Evolutionary conservation across 2,797 vertebrate genomes (phyloP).

Genomic region (Mormyrops attenuatus): DNA sequence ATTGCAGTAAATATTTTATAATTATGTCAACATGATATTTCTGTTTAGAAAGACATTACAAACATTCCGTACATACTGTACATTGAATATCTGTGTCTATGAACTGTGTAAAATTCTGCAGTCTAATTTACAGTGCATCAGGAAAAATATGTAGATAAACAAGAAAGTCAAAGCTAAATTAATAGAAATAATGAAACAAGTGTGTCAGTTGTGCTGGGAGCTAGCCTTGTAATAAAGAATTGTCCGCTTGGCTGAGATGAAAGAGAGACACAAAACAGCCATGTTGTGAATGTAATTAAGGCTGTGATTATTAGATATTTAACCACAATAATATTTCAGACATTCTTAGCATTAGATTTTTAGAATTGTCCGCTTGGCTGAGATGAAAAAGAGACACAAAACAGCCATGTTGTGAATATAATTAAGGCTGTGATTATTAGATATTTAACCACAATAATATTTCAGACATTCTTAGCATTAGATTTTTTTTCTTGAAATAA

Average conservation of each 20-base stretch:
- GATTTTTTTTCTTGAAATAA: not conserved
- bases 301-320: conserved; percentile 1
- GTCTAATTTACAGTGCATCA: not conserved
- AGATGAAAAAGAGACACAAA: not conserved
- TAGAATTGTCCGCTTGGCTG: not conserved
- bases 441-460: not conserved
- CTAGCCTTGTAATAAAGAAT: not conserved
- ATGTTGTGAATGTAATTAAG: not conserved
- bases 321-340: not conserved
- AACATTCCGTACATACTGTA: not conserved
- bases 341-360: not conserved
- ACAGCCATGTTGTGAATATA: not conserved
- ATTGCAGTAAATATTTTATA: not conserved
- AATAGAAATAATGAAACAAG: not conserved
- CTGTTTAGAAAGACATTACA: not conserved
- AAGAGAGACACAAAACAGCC: not conserved
- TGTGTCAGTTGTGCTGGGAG: not conserved
- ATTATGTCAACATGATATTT: not conserved
- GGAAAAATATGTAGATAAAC: not conserved
- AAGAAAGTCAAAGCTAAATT: not conserved
- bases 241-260: not conserved
- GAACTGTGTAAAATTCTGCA: not conserved
- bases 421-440: not conserved
- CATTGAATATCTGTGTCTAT: not conserved
- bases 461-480: not conserved